Evolutionary conservation across 2,888 invertebrate genomes (phyloP).

Genomic region (Crocallis elinguaria): DNA sequence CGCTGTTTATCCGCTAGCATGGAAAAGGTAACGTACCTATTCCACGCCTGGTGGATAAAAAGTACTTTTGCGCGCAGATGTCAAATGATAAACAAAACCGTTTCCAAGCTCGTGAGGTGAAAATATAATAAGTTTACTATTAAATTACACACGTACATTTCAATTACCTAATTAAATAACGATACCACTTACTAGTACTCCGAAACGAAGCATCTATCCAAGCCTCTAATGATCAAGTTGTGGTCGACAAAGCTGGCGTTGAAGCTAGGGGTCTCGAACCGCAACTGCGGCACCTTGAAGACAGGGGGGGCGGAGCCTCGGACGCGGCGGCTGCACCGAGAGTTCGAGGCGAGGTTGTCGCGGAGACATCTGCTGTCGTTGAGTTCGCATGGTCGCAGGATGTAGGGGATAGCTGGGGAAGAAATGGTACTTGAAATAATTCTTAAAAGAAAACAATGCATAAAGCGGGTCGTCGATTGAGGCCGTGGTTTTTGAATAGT

Average conservation of each 20-base stretch:
- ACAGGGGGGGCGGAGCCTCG: slow-evolving; percentile 42
- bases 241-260: slow-evolving; percentile 63
- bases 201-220: slow-evolving; percentile 57
- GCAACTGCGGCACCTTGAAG: slow-evolving; percentile 44
- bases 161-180: not conserved
- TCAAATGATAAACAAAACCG: too few relatives aligned
- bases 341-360: slow-evolving; percentile 57
- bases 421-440: not conserved
- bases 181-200: slow-evolving; percentile 67
- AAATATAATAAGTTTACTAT: too few relatives aligned
- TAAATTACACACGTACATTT: too few relatives aligned
- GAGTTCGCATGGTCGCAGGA: slow-evolving; percentile 54
- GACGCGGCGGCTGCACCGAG: slow-evolving; percentile 50
- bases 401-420: slow-evolving; percentile 8
- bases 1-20: too few relatives aligned
- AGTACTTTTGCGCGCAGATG: too few relatives aligned
- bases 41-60: too few relatives aligned
- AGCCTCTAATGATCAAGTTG: slow-evolving; percentile 54
- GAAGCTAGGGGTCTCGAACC: slow-evolving; percentile 62
- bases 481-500: too few relatives aligned
- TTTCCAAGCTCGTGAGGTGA: too few relatives aligned
- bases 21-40: too few relatives aligned
- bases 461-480: too few relatives aligned
- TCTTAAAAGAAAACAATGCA: too few relatives aligned
- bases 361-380: slow-evolving; percentile 53